Percentiles rank a stretch among this genome's conserved stretches.
Conservation (phyloP, 2,113 vertebrate species). For the Chlorocebus sabaeus region DNA sequence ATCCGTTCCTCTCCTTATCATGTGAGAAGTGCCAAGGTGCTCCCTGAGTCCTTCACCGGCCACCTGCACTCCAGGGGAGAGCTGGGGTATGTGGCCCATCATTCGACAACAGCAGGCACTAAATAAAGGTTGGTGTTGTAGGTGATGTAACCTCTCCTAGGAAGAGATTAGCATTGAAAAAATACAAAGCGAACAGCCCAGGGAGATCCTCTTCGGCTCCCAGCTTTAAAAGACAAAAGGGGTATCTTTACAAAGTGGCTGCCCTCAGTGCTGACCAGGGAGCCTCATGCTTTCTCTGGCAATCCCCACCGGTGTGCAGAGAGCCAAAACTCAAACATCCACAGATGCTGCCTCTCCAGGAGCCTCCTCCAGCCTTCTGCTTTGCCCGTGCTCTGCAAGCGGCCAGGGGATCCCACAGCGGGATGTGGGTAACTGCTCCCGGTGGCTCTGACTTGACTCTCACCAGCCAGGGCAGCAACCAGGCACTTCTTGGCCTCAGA, state of each 20-base stretch:
- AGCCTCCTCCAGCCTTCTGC: not conserved
- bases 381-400: not conserved
- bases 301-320: too few species aligned
- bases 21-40: not conserved
- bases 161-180: not conserved
- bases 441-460: not conserved
- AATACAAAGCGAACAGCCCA: not conserved
- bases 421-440: not conserved
- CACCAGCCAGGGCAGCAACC: not conserved
- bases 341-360: not conserved
- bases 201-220: not conserved
- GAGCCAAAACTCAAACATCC: not conserved
- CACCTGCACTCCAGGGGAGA: not conserved
- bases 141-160: not conserved
- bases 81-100: too few species aligned
- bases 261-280: rapidly evolving
- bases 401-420: not conserved
- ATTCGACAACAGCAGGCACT: not conserved
- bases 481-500: not conserved
- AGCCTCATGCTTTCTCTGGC: not conserved
- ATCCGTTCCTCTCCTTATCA: not conserved
- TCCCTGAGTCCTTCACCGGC: too few species aligned
- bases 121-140: not conserved
- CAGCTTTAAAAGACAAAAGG: not conserved
- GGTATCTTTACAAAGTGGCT: not conserved